phyloP scores from a whole-genome alignment of 2,888 invertebrate genomes.

The Dicyrtomina minuta region DNA sequence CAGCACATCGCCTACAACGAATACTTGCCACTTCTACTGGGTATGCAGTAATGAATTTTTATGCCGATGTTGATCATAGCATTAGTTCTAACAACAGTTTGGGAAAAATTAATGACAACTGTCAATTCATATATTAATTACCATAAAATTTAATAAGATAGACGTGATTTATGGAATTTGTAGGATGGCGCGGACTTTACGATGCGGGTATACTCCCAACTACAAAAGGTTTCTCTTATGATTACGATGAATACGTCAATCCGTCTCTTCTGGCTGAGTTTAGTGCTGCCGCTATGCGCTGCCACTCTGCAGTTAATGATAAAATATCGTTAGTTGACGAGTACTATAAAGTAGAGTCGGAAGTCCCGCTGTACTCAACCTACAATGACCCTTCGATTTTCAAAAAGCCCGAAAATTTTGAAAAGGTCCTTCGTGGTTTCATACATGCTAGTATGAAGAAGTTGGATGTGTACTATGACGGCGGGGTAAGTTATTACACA shows the following conservation, averaged over 20 bases:
- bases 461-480: slow-evolving; percentile 51
- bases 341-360: slow-evolving; percentile 40
- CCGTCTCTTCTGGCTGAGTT: slow-evolving; percentile 55
- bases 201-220: slow-evolving; percentile 52
- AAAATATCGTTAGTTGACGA: slow-evolving; percentile 47
- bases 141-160: background rate
- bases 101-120: too few relatives aligned
- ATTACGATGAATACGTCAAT: slow-evolving; percentile 54
- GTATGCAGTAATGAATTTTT: slow-evolving; percentile 23
- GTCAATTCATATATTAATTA: background rate
- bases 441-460: slow-evolving; percentile 39
- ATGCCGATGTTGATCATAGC: too few relatives aligned
- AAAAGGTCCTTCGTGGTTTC: slow-evolving; percentile 46
- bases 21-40: slow-evolving; percentile 48
- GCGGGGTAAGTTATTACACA: slow-evolving; percentile 39
- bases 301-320: slow-evolving; percentile 50
- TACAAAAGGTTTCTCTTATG: slow-evolving; percentile 55
- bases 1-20: slow-evolving; percentile 50
- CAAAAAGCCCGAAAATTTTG: slow-evolving; percentile 47
- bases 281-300: slow-evolving; percentile 55
- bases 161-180: too few relatives aligned
- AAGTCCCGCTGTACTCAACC: slow-evolving; percentile 40
- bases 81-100: too few relatives aligned
- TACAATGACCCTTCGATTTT: slow-evolving; percentile 49
- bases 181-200: slow-evolving; percentile 49